Conservation (phyloP, 2,888 invertebrate genomes). For the Cantharis rufa region DNA sequence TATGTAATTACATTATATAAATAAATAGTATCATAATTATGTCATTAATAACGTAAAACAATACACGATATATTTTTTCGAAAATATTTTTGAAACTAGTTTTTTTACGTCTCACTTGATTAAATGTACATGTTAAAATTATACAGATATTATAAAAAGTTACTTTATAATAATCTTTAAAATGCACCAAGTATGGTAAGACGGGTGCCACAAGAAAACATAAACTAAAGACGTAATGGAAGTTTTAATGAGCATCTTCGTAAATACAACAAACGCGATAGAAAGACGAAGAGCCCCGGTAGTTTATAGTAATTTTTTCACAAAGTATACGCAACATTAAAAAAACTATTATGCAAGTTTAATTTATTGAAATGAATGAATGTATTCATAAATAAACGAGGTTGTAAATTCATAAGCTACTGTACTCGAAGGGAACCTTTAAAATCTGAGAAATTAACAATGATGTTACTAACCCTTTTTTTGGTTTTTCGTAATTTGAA, state of each 20-base stretch:
- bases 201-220: slow-evolving; percentile 10
- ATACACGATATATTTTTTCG: neutral
- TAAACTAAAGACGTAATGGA: slow-evolving; percentile 15
- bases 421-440: neutral
- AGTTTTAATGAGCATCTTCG: slow-evolving; percentile 10
- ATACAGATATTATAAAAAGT: slow-evolving; percentile 9
- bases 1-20: neutral
- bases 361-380: slow-evolving; percentile 9
- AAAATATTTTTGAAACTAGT: neutral
- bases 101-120: slow-evolving; percentile 2
- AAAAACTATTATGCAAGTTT: neutral
- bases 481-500: neutral
- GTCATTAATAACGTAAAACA: neutral
- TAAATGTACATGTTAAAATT: slow-evolving; percentile 4
- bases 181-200: slow-evolving; percentile 22
- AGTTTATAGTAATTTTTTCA: slow-evolving; percentile 5
- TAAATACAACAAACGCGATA: slow-evolving; percentile 2
- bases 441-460: neutral
- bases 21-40: neutral
- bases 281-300: slow-evolving; percentile 4
- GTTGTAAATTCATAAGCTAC: neutral
- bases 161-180: slow-evolving; percentile 12
- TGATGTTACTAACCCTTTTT: neutral
- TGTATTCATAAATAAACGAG: slow-evolving; percentile 14
- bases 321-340: neutral